phyloP scores from a whole-genome alignment of 2,113 vertebrate genomes.

The Saguinus imperator region DNA sequence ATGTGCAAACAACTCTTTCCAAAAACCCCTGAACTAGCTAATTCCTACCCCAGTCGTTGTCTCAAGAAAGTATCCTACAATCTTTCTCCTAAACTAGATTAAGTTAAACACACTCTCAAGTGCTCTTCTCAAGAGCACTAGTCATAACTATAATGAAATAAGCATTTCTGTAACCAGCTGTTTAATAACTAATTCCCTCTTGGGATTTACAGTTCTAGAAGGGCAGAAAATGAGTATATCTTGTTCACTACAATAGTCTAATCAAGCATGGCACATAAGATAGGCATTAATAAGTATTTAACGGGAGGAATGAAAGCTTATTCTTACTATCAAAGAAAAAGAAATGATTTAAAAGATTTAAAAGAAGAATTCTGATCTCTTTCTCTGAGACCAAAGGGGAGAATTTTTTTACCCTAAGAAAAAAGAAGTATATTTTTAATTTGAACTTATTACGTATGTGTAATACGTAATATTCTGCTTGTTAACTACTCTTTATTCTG shows the following conservation, averaged over 20 bases:
- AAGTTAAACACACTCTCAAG: neutral
- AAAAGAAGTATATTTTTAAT: neutral
- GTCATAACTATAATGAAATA: neutral
- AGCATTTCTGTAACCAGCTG: neutral
- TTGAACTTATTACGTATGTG: neutral
- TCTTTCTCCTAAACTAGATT: neutral
- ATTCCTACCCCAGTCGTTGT: neutral
- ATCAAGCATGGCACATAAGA: neutral
- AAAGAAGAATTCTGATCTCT: neutral
- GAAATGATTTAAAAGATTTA: neutral
- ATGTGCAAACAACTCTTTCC: neutral
- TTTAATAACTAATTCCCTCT: neutral
- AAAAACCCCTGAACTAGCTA: neutral
- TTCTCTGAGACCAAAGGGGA: neutral
- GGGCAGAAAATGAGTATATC: neutral
- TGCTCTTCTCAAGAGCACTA: neutral
- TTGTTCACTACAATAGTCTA: neutral
- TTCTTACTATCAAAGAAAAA: neutral
- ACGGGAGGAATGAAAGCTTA: neutral
- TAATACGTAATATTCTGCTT: no score
- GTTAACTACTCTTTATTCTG: neutral
- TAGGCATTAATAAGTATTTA: neutral
- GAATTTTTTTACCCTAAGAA: neutral
- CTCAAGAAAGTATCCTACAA: neutral
- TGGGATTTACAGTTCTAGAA: neutral